Conservation (phyloP, 2,888 invertebrate genomes). For the Eustalomyia histrio region DNA sequence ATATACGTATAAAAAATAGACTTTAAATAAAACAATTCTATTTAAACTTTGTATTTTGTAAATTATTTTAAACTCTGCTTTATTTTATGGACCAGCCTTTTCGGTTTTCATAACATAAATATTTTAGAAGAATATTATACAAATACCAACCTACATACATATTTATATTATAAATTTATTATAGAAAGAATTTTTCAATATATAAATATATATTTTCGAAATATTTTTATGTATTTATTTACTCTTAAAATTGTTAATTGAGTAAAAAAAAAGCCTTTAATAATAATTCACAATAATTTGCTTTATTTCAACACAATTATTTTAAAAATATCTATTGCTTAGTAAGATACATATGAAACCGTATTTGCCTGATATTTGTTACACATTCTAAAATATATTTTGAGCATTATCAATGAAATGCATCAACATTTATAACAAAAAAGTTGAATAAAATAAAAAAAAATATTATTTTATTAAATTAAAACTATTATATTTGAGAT, state of each 20-base stretch:
- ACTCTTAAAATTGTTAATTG: constrained; percentile 27
- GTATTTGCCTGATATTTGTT: background rate
- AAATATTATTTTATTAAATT: no score
- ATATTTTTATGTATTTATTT: constrained; percentile 38
- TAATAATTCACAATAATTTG: background rate
- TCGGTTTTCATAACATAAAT: constrained; percentile 1
- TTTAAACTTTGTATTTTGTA: background rate
- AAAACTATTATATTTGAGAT: no score
- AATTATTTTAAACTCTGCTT: background rate
- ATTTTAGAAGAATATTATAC: constrained; percentile 20
- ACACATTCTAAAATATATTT: background rate
- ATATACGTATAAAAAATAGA: background rate
- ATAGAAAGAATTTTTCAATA: constrained; percentile 14
- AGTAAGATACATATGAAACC: background rate
- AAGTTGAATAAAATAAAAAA: background rate
- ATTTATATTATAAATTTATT: constrained; percentile 28
- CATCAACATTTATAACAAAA: background rate
- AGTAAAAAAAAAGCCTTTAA: background rate
- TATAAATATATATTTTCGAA: constrained; percentile 52
- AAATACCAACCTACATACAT: constrained; percentile 2
- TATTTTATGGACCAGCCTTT: constrained; percentile 17
- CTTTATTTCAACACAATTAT: background rate
- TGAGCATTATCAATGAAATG: background rate
- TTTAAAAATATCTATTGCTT: background rate
- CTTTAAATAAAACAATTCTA: background rate